phyloP scores from a whole-genome alignment of 1,140 invertebrate species.

The Spodoptera frugiperda region DNA sequence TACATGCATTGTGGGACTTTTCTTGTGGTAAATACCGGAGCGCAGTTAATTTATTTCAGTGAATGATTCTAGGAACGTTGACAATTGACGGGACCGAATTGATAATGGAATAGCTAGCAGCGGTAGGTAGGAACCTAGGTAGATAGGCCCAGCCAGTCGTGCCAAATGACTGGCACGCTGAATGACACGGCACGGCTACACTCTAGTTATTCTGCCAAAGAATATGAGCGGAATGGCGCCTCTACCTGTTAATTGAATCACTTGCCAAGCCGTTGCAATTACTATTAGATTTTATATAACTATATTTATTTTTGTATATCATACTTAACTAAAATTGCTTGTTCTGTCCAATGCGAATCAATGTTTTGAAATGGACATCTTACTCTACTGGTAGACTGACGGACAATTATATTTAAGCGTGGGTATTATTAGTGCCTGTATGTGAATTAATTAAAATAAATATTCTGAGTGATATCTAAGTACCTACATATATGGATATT shows the following conservation, averaged over 20 bases:
- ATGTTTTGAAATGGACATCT: too few species aligned
- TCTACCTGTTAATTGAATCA: conserved; percentile 17
- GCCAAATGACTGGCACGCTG: conserved; percentile 26
- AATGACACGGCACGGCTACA: conserved; percentile 16
- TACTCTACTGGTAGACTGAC: too few species aligned
- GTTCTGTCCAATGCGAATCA: too few species aligned
- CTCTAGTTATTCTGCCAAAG: conserved; percentile 25
- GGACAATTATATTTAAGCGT: too few species aligned
- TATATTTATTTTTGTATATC: neutral
- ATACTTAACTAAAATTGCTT: neutral
- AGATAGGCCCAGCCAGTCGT: neutral
- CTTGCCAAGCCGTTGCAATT: conserved; percentile 18
- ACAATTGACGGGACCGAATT: conserved; percentile 33
- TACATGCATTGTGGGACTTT: too few species aligned
- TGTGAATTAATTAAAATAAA: too few species aligned
- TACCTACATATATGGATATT: too few species aligned
- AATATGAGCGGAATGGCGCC: conserved; percentile 35
- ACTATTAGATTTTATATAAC: neutral
- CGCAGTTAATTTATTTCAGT: conserved; percentile 18
- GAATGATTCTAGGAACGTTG: conserved; percentile 29
- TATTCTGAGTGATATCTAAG: too few species aligned
- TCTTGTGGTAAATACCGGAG: too few species aligned
- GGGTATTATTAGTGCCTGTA: too few species aligned
- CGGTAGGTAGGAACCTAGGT: neutral
- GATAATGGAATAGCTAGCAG: conserved; percentile 28